phyloP scores from a whole-genome alignment of 37 sponge, comb jelly and placozoan genomes.

The Trichoplax adhaerens region DNA sequence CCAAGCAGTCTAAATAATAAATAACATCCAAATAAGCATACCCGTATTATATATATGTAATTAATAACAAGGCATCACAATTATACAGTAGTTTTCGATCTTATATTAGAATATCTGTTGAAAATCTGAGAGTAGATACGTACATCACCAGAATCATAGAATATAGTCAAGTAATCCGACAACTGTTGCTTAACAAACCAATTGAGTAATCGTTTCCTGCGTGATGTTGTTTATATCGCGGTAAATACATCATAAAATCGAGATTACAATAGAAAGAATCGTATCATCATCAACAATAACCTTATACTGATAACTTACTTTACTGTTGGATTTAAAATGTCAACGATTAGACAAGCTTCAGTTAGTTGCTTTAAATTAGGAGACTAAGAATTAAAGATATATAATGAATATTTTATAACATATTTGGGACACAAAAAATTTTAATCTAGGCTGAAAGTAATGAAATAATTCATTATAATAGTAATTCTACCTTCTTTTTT shows the following conservation, averaged over 20 bases:
- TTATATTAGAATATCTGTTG: conserved; percentile 1
- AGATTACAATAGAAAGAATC: neutral
- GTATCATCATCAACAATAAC: neutral
- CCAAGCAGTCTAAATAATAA: conserved; percentile 51
- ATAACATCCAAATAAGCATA: neutral
- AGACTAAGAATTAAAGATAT: no score
- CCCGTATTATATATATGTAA: no score
- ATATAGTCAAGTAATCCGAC: conserved; percentile 77
- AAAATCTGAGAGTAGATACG: neutral
- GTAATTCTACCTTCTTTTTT: no score
- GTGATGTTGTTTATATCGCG: neutral
- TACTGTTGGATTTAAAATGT: conserved; percentile 64
- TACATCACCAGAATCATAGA: conserved; percentile 33
- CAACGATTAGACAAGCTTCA: conserved; percentile 16
- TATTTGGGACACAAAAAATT: no score
- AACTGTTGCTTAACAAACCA: conserved; percentile 90
- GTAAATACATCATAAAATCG: neutral
- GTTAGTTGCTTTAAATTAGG: neutral
- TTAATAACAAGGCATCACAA: conserved; percentile 6
- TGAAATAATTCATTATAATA: no score
- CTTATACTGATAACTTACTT: conserved; percentile 49
- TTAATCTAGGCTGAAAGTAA: no score
- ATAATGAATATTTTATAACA: no score
- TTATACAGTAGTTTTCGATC: neutral
- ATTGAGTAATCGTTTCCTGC: conserved; percentile 58